Base-by-base conservation (phyloP, 2,797 vertebrate genomes). In the Okamejei kenojei region DNA sequence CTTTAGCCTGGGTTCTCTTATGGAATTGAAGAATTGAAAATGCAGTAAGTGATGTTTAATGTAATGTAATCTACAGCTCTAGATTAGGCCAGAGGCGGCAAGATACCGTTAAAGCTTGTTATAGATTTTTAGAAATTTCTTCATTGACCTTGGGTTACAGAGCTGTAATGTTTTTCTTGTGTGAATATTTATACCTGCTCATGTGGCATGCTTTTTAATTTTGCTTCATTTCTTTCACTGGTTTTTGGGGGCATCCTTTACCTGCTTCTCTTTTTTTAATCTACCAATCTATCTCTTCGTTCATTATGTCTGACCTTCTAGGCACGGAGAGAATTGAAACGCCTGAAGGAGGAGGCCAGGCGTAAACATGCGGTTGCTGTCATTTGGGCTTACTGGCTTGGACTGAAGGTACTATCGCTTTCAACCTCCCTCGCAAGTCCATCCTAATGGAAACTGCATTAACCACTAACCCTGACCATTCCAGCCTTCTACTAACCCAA, bases 301-400 rank as follows among this genome's bases (percentile, higher is more conserved):
- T 96, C 95, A 96, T 96, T 95, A 95, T 97, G 96, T 96, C 95
- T 45, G 97, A 96, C 97, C 23, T 96, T 96, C 96, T 97, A 99
- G 99, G 99, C 98, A 96, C 99, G 99, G 95, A 98, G 98, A 98
- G 98, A 99, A 94, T 97, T 99, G 97, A 98, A 97, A 96, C 97
- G 96, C 95, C 98, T 99, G 98, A 99, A 99, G 97, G 98, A 99
- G 94, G 98, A 98, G 95, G 98, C 98, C 98, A 97, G 97, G 97
- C 98, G 98, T 97, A 99, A 98, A 97, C 98, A 98, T 95, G 98
- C 99, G 94, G 98, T 99, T 94, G 98, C 98, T 96, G 98, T 99
- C 97, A 99, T 99, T 98, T 99, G 99, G 99, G 99, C 98, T 98
- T 99, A 96, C 98, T 99, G 99, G 99, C 98, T 99, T 98, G 99